Conservation (phyloP, 30 jellyfish, hydroid and myxozoan genomes). For the Pseudorhiza aurosa region DNA sequence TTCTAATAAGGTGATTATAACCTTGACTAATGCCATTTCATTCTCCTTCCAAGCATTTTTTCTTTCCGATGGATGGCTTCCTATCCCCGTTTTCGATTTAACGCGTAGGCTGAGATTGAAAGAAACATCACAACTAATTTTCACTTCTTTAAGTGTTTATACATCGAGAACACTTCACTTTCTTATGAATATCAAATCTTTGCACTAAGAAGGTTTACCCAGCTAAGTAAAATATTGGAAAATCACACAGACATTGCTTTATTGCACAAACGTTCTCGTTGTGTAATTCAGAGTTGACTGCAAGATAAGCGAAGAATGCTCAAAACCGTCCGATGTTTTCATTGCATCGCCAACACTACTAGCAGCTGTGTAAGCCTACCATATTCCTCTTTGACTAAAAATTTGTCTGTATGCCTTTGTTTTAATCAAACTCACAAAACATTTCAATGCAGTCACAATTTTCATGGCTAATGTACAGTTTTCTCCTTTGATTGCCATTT, state of each 20-base stretch:
- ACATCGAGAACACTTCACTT: neutral
- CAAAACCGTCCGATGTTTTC: neutral
- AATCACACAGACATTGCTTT: slow-evolving; percentile 15
- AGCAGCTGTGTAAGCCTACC: slow-evolving; percentile 37
- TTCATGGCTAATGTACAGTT: neutral
- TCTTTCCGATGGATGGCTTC: too few species aligned
- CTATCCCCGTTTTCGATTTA: too few species aligned
- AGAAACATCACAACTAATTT: neutral
- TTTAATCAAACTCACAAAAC: slow-evolving; percentile 4
- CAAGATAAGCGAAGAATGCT: neutral
- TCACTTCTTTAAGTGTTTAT: neutral
- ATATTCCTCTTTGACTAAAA: slow-evolving; percentile 7
- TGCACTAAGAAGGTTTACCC: neutral
- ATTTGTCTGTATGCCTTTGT: neutral
- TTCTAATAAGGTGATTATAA: too few species aligned
- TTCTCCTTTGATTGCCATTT: neutral
- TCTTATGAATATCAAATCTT: neutral
- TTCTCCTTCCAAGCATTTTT: too few species aligned
- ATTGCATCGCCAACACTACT: neutral
- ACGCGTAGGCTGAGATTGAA: too few species aligned
- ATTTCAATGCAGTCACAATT: neutral
- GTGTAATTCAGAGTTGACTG: neutral
- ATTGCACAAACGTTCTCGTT: slow-evolving; percentile 2
- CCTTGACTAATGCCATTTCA: too few species aligned
- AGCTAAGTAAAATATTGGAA: slow-evolving; percentile 22